A percentile compares a stretch with the other conserved stretches of the same genome.
phyloP scores from a whole-genome alignment of 1,140 invertebrate species.

The Drosophila navojoa region DNA sequence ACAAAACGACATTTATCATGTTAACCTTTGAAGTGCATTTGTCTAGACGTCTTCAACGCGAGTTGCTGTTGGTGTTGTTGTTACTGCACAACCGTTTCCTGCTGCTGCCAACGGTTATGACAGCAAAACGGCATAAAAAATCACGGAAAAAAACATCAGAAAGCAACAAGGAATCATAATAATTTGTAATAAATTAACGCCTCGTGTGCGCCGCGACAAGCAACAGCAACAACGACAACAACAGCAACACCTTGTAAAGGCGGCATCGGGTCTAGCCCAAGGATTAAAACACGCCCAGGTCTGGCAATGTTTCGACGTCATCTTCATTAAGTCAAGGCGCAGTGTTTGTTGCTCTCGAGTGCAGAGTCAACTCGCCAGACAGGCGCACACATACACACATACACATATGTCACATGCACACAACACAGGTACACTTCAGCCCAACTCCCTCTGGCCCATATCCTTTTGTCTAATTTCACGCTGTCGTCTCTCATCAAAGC shows the following conservation, averaged over 20 bases:
- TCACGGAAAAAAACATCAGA: slow-evolving; percentile 37
- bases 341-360: slow-evolving; percentile 54
- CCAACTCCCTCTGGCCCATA: slow-evolving; percentile 53
- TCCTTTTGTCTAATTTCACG: slow-evolving; percentile 82
- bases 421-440: slow-evolving; percentile 10
- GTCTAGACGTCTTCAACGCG: slow-evolving; percentile 81
- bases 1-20: slow-evolving; percentile 81
- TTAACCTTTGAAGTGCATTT: slow-evolving; percentile 83
- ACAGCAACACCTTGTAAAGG: slow-evolving; percentile 46
- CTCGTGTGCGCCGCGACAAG: slow-evolving; percentile 49
- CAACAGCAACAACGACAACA: slow-evolving; percentile 53
- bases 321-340: slow-evolving; percentile 80
- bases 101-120: slow-evolving; percentile 46
- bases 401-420: neutral
- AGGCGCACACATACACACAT: slow-evolving; percentile 10
- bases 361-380: slow-evolving; percentile 53
- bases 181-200: slow-evolving; percentile 83
- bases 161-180: slow-evolving; percentile 77
- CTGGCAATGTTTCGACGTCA: slow-evolving; percentile 48
- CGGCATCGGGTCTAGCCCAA: slow-evolving; percentile 51
- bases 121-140: slow-evolving; percentile 44
- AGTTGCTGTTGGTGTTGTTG: slow-evolving; percentile 47
- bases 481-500: slow-evolving; percentile 80
- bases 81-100: slow-evolving; percentile 37
- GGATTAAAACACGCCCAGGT: slow-evolving; percentile 62